Evolutionary conservation across 2,797 vertebrate genomes (phyloP).

Genomic region (Acrocephalus scirpaceus): DNA sequence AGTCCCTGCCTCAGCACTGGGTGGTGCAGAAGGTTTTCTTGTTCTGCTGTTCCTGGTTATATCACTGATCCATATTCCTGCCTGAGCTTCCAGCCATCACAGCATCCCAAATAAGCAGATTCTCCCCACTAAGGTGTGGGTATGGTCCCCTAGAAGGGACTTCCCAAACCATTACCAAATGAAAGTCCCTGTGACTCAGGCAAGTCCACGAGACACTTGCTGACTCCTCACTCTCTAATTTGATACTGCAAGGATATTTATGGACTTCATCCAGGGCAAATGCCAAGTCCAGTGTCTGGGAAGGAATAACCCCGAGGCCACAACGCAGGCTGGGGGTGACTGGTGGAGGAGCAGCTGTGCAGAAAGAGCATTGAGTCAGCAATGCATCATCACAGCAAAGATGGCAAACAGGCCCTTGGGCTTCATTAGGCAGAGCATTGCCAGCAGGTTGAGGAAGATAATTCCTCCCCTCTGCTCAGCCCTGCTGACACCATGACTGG

Average conservation of each 20-base stretch:
- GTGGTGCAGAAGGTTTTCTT: background rate
- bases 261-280: background rate
- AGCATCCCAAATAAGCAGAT: background rate
- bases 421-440: background rate
- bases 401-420: background rate
- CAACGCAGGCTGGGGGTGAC: background rate
- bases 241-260: background rate
- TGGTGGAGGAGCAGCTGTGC: background rate
- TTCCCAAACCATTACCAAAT: background rate
- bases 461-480: background rate
- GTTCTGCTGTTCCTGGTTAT: background rate
- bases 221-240: background rate
- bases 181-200: background rate
- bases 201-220: background rate
- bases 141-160: background rate
- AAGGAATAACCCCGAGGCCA: background rate
- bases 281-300: background rate
- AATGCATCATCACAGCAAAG: background rate
- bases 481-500: background rate
- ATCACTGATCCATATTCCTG: background rate
- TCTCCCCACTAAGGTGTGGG: accelerated
- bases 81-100: background rate
- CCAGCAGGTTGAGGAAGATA: background rate
- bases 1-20: background rate
- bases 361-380: background rate